Evolutionary conservation across 2,113 vertebrate genomes (phyloP), one percentile per base, ranked within the genome.

Genomic region (Anhinga rufa): DNA sequence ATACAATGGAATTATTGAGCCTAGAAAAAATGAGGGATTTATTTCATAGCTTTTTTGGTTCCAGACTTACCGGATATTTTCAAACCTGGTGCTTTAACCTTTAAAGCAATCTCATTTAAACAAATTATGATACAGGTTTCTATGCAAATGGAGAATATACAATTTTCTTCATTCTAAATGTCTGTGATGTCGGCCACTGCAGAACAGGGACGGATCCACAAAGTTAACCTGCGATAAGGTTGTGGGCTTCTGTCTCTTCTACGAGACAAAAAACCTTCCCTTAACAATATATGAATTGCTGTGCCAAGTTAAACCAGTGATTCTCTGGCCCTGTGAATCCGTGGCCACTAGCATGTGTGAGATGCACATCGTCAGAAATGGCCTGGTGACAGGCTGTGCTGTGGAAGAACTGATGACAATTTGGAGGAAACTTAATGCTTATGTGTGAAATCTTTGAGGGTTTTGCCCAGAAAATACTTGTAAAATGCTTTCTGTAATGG

Each of bases 281-380:
- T 38, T 64, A 34, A 28, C 49, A 19, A 7, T 18, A 10, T 4
- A 9, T 1, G 22, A 60, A 7, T 22, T 38, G 32, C 74, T 42
- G 42, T 38, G 17, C n/a, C 28, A 9, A 21, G 32, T 66, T 55
- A 44, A 38, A 26, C 26, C 17, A 2, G n/a, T 14, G 42, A 8
- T 28, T 36, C 14, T 1, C 44, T 57, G 31, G 10, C 16, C 49
- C 36, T 15, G 32, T 19, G 34, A 16, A 8, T 25, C n/a, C 1
- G 9, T 34, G 71, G 36, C 66, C 28, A 2, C 34, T 15, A n/a
- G 75, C 29, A 9, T 25, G 22, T 2, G 21, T 8, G 48, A 78
- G 88, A 8, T 29, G 76, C 32, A 3, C 34, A 0, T 31, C 0
- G 2, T 38, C 74, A 34, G 5, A n/a, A 36, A 4, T 2, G 7